Evolutionary conservation across 2,888 invertebrate species (phyloP).

Genomic region (Dryobotodes eremita): DNA sequence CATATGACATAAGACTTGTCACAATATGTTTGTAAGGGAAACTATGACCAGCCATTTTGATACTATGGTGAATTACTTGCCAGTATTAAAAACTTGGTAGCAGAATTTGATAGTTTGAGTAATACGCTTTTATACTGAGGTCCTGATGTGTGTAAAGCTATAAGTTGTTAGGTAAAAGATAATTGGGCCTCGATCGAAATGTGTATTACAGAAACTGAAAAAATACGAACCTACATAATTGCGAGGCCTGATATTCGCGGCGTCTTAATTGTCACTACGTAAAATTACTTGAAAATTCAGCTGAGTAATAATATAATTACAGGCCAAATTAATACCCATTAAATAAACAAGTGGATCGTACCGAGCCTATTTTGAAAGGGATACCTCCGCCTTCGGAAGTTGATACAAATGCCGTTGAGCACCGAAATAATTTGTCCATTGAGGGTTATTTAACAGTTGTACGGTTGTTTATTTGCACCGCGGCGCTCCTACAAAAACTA

Average conservation of each 20-base stretch:
- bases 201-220: slow-evolving; percentile 21
- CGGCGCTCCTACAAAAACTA: slow-evolving; percentile 72
- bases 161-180: neutral
- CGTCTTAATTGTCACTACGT: slow-evolving; percentile 53
- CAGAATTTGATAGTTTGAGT: neutral
- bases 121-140: no score
- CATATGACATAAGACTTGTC: slow-evolving; percentile 59
- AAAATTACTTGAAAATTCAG: slow-evolving; percentile 57
- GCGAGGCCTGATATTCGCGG: slow-evolving; percentile 34
- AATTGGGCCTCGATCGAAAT: neutral
- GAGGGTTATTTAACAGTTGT: slow-evolving; percentile 80
- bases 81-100: neutral
- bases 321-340: slow-evolving; percentile 72
- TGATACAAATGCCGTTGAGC: slow-evolving; percentile 74
- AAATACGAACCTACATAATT: slow-evolving; percentile 38
- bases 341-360: slow-evolving; percentile 71
- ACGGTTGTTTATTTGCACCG: slow-evolving; percentile 81
- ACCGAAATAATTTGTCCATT: slow-evolving; percentile 80
- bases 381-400: slow-evolving; percentile 66
- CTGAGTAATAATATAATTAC: slow-evolving; percentile 71
- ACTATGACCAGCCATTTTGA: slow-evolving; percentile 29
- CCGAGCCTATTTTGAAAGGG: slow-evolving; percentile 68
- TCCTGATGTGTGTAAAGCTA: neutral
- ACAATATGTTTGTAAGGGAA: slow-evolving; percentile 26
- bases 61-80: slow-evolving; percentile 1